phyloP scores from a whole-genome alignment of 1,140 invertebrate genomes.

The Druon quercuslanigerum region DNA sequence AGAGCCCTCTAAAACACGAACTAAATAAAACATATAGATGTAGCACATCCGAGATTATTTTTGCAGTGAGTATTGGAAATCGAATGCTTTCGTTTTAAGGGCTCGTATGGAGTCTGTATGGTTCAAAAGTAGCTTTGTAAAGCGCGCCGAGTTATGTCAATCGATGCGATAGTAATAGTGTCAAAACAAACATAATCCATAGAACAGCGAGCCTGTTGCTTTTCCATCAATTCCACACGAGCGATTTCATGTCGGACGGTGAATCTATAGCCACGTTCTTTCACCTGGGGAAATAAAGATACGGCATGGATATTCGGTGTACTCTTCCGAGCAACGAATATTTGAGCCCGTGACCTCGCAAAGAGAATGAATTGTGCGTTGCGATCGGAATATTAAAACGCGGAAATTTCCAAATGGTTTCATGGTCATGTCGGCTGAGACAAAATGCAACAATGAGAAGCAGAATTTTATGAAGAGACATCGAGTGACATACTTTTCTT shows the following conservation, averaged over 20 bases:
- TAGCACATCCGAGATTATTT: background rate
- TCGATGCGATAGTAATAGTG: constrained; percentile 10
- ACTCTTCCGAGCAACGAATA: background rate
- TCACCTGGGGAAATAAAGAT: constrained; percentile 9
- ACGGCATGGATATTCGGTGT: constrained; percentile 1
- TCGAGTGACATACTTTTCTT: constrained; percentile 14
- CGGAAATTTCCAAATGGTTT: background rate
- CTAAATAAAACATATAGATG: background rate
- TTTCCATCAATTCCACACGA: constrained; percentile 26
- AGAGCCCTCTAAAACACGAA: background rate
- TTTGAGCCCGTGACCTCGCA: background rate
- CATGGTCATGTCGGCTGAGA: background rate
- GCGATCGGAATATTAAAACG: background rate
- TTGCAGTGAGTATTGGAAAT: constrained; percentile 17
- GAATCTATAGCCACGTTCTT: constrained; percentile 1
- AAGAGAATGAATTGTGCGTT: background rate
- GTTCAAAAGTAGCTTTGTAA: constrained; percentile 53
- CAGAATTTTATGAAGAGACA: background rate
- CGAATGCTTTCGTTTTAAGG: constrained; percentile 40
- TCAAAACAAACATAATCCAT: constrained; percentile 27
- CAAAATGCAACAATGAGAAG: background rate
- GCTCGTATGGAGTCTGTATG: constrained; percentile 52
- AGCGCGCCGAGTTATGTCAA: constrained; percentile 7
- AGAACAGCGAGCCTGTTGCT: constrained; percentile 3
- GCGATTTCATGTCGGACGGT: constrained; percentile 12